Evolutionary conservation across 2,113 vertebrate genomes (phyloP), one percentile per base, ranked within the genome.

Genomic region (Cinclus mexicanus): DNA sequence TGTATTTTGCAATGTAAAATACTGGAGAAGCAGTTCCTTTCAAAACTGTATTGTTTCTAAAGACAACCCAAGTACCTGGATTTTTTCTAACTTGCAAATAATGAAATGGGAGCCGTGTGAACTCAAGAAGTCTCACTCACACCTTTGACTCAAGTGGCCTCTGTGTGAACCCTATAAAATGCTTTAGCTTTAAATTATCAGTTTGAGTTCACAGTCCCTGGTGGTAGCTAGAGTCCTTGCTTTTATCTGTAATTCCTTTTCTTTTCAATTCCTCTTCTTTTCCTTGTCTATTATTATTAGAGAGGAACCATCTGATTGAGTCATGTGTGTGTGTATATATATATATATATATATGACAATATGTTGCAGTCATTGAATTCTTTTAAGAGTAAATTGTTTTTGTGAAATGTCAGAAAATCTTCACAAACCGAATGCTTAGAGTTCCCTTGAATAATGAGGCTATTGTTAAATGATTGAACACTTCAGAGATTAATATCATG

Each of bases 401-500:
- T 95, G 87, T 75, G 67, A 97, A 96, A 94, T 78, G 89, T 93
- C 75, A 95, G 93, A 95, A 97, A 97, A 96, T 89, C 93, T 84
- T 83, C 56, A 49, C 82, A 84, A 97, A 79, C 41, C 6, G 33
- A 92, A 94, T 20, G 12, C 91, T 90, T 26, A 28, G 87, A 67
- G 71, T 87, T 96, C 63, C 59, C 42, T 50, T 86, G 68, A 96
- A 98, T 96, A 97, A 97, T 95, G 94, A 95, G 61, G 68, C 91
- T 93, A 94, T 97, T 97, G 94, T 97, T 89, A 96, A 93, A 81
- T 87, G 96, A 96, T 41, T 97, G 97, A 96, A 83, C 95, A 89
- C 91, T 96, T 97, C 52, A 81, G 94, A 97, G 95, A 97, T 96
- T 94, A 89, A 82, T 97, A 85, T 96, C 93, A 82, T 49, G 84